Base-by-base conservation (phyloP, 2,888 invertebrate species). In the Troides helena region DNA sequence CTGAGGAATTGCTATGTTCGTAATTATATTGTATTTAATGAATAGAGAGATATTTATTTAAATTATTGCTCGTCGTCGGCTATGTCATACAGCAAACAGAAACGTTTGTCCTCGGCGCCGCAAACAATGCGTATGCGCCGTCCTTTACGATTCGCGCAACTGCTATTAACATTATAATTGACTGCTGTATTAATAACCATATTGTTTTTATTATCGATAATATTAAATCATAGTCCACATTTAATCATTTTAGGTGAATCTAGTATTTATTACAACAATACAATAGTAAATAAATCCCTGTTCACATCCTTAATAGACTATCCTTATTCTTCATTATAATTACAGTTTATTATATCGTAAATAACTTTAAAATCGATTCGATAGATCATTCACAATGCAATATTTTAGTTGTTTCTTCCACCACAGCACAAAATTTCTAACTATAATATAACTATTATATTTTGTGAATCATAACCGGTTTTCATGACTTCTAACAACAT, bases 91-190 rank as follows among this genome's bases (percentile, higher is more conserved):
- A 62, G 18, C 46, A 56, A 67, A 62, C 63, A 68, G 23, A 46
- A 43, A n/a, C 25, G 21, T 62, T 21, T 23, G 66, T 25, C 39
- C 39, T 39, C 50, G 60, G 66, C 66, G 62, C 62, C 56, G 50
- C 46, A 62, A 46, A 63, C 68, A 68, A 68, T 30, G 62, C 62
- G 21, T 58, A 58, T 25, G 46, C 43, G 36, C 39, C 46, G 23
- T 66, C 21, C 58, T 59, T 63, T 68, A 62, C 25, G 63, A 63
- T 68, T 62, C 57, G 23, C 62, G 43, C n/a, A 30, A 39, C 18
- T 18, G n/a, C 62, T 67, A 63, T 63, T 68, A 57, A 58, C 58
- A 63, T 68, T 59, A 68, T 43, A 68, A 68, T 46, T 57, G 58
- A 46, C 68, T 58, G 59, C 68, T 36, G 18, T 62, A 21, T 17